Base-by-base conservation (phyloP, 2,888 invertebrate species). In the Aricia artaxerxes region DNA sequence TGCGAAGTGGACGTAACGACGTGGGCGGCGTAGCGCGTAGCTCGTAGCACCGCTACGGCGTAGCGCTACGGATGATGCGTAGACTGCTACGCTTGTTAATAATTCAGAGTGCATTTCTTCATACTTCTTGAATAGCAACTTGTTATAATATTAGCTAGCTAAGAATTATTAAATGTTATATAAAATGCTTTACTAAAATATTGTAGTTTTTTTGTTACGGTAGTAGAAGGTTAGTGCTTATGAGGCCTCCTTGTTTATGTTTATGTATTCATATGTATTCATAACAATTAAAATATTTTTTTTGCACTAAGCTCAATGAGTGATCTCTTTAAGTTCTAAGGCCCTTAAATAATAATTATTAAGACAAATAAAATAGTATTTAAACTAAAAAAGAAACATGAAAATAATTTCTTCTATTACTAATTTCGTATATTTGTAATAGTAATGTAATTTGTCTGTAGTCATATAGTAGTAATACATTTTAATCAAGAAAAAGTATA, bases 41-140 rank as follows among this genome's bases (percentile, higher is more conserved):
- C 75, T 49, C 76, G 57, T 76, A 76, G 76, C 76, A 76, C 49
- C 7, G 13, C 69, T 69, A 69, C 35, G 69, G 5, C n/a, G 49
- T n/a, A n/a, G 61, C 44, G 57, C 49, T 76, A 76, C 76, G 53
- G 49, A 9, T 49, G 35, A 49, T 31, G 76, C 76, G 76, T 76
- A 76, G 76, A 76, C 76, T 24, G 76, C 76, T 76, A 57, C 76
- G 76, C 76, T 76, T 57, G 49, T 76, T 35, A 35, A 24, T 76
- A 76, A 35, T 53, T 16, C 40, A 24, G 24, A 49, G 73, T 9
- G 40, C 31, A 44, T 49, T 75, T 44, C 49, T 24, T 44, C 73
- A 75, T 75, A 24, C 31, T 49, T 75, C 73, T 75, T 69, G 69
- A 69, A 13, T 35, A 69, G 4, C 69, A 69, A 69, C 64, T 69